These are phyloP conservation scores for Antigone vipio DNA, from an alignment of 2,113 vertebrate species.

Conservation along the genomic window DNA sequence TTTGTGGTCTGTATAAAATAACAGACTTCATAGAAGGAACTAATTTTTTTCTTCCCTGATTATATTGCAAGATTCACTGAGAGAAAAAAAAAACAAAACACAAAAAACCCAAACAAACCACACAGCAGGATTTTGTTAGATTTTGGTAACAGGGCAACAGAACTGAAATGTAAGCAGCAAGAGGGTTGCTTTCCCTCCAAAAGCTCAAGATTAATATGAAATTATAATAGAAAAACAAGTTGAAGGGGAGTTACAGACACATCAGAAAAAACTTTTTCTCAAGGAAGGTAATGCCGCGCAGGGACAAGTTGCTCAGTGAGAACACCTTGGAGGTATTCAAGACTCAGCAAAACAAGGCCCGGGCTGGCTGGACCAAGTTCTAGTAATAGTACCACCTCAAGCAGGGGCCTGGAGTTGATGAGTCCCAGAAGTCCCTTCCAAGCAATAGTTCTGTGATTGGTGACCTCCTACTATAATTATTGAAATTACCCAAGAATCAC, in stretches of 20 bases:
- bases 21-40: neutral
- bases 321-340: neutral
- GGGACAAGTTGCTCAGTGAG: rapidly evolving
- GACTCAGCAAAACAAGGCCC: neutral
- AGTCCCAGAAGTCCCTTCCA: neutral
- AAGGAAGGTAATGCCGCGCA: neutral
- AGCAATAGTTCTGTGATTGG: neutral
- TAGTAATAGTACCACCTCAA: neutral
- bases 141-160: neutral
- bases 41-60: neutral
- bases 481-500: neutral
- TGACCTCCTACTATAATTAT: neutral
- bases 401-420: neutral
- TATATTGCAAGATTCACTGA: neutral
- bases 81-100: neutral
- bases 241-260: neutral
- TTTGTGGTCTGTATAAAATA: neutral
- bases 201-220: neutral
- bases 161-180: neutral
- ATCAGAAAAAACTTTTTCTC: neutral
- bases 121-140: neutral
- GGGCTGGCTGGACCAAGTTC: neutral
- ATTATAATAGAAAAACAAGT: neutral
- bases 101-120: neutral
- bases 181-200: neutral